These are phyloP conservation scores for Oophaga pumilio DNA, from an alignment of 2,113 vertebrate species.

Conservation along the genomic window DNA sequence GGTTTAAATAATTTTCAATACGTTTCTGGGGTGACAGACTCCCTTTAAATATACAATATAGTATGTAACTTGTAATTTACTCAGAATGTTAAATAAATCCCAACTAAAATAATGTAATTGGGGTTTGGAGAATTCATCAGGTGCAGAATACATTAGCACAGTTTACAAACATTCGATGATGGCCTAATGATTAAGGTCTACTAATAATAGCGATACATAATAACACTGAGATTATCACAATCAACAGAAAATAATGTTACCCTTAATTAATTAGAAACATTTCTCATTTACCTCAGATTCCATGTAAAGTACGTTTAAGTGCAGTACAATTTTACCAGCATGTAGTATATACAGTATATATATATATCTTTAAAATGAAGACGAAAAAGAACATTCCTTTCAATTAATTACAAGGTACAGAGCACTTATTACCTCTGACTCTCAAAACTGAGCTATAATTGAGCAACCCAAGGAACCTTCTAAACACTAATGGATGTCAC, in stretches of 20 bases:
- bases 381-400: not conserved
- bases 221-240: not conserved
- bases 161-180: not conserved
- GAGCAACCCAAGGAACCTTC: not conserved
- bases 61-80: too few species aligned
- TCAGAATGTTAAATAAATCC: too few species aligned
- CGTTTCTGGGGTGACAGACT: too few species aligned
- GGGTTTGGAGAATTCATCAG: not conserved
- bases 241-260: not conserved
- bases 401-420: conserved; percentile 9
- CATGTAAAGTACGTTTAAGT: not conserved
- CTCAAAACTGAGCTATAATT: conserved; percentile 11
- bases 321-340: not conserved
- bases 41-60: too few species aligned
- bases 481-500: not conserved
- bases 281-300: not conserved
- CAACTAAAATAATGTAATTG: not conserved
- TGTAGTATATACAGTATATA: not conserved
- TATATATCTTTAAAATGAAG: not conserved
- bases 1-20: too few species aligned
- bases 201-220: not conserved
- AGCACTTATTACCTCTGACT: not conserved
- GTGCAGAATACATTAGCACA: not conserved
- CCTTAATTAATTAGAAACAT: not conserved
- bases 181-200: not conserved